These are phyloP conservation scores for Venustoraphidia nigricollis DNA, from an alignment of 2,888 invertebrate species.

Conservation along the genomic window DNA sequence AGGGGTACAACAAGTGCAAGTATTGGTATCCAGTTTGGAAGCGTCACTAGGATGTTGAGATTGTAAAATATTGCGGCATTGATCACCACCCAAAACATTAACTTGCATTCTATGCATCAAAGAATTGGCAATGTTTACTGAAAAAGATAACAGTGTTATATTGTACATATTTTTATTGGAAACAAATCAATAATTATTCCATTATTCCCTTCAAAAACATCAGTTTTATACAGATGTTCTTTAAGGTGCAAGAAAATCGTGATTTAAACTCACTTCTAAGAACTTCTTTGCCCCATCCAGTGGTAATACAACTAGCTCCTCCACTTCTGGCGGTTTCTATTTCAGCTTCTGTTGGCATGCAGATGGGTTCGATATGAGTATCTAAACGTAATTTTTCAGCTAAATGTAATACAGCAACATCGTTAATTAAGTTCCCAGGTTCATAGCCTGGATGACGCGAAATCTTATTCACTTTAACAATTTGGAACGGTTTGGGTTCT, in stretches of 20 bases:
- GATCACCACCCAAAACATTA: constrained; percentile 41
- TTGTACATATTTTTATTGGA: constrained; percentile 2
- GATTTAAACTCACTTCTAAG: constrained; percentile 45
- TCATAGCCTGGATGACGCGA: constrained; percentile 55
- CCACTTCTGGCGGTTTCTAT: constrained; percentile 33
- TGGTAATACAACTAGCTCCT: constrained; percentile 48
- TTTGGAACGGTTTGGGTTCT: constrained; percentile 66
- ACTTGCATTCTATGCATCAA: constrained; percentile 61
- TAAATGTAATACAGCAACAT: constrained; percentile 56
- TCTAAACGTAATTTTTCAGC: constrained; percentile 45
- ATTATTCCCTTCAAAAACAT: background rate
- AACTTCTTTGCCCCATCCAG: constrained; percentile 72
- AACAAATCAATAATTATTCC: too few relatives aligned
- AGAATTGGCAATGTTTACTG: constrained; percentile 59
- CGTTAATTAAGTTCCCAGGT: constrained; percentile 41
- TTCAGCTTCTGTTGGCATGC: constrained; percentile 42
- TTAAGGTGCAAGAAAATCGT: background rate
- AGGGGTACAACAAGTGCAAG: constrained; percentile 52
- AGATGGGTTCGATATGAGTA: constrained; percentile 59
- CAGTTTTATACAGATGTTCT: background rate
- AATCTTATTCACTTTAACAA: constrained; percentile 52
- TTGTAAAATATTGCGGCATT: constrained; percentile 42
- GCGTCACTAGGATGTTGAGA: constrained; percentile 39
- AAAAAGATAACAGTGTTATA: constrained; percentile 13
- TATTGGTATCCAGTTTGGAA: constrained; percentile 41